These are phyloP conservation scores for Hypolimnas misippus DNA, from an alignment of 2,888 invertebrate species.

Conservation along the genomic window DNA sequence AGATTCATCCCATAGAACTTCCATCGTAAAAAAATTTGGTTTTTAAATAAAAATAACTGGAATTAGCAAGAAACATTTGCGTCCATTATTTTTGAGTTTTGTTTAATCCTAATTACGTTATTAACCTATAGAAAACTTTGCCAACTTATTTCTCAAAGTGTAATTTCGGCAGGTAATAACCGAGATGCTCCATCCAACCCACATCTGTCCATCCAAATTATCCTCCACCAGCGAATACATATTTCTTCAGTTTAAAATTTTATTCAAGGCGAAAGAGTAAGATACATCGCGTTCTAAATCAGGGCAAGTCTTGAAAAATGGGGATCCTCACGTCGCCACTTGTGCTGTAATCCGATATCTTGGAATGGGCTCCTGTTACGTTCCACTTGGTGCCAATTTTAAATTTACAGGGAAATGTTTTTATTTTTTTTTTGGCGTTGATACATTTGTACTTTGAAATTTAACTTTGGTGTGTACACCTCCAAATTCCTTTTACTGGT, in stretches of 20 bases:
- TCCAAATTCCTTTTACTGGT: too few species aligned
- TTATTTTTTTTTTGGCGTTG: neutral
- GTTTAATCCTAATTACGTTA: too few species aligned
- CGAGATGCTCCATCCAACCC: neutral
- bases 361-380: constrained; percentile 31
- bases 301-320: constrained; percentile 37
- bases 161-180: neutral
- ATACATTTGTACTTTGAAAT: too few species aligned
- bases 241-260: constrained; percentile 24
- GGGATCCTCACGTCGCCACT: constrained; percentile 38
- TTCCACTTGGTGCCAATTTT: constrained; percentile 26
- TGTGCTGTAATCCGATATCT: constrained; percentile 40
- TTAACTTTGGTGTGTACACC: too few species aligned
- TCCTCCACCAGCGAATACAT: neutral
- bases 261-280: constrained; percentile 20
- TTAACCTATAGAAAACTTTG: too few species aligned
- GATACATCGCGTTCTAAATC: constrained; percentile 33
- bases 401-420: neutral
- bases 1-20: too few species aligned
- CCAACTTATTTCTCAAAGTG: too few species aligned
- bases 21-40: too few species aligned
- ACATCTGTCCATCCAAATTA: neutral
- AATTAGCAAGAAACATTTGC: too few species aligned
- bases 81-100: too few species aligned
- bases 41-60: too few species aligned